phyloP scores from a whole-genome alignment of 2,113 vertebrate genomes.

The Prunella fulvescens region DNA sequence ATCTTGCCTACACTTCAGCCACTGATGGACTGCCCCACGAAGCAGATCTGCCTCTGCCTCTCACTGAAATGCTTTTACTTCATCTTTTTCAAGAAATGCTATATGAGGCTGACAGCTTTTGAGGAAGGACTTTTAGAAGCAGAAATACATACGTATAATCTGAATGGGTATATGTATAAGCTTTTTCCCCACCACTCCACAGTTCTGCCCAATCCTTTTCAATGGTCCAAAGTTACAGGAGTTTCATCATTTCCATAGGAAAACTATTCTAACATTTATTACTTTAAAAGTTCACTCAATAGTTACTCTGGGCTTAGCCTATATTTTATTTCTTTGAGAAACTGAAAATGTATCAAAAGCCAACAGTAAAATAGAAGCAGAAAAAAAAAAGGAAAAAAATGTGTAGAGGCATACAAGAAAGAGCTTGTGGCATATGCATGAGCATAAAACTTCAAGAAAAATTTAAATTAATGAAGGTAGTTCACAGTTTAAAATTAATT shows the following conservation, averaged over 20 bases:
- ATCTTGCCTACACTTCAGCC: background rate
- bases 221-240: background rate
- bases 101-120: background rate
- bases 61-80: background rate
- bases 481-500: slow-evolving; percentile 48
- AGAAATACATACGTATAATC: background rate
- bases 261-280: background rate
- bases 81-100: background rate
- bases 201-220: background rate
- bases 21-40: background rate
- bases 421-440: slow-evolving; percentile 33
- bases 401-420: background rate
- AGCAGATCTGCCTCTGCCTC: background rate
- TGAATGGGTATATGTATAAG: background rate
- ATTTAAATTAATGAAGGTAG: slow-evolving; percentile 29
- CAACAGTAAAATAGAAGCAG: background rate
- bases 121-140: background rate
- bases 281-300: background rate
- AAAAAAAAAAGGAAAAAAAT: background rate
- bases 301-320: background rate
- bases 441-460: slow-evolving; percentile 40
- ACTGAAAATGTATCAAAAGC: background rate
- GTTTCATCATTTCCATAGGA: background rate
- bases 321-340: background rate
- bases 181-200: background rate